phyloP scores from a whole-genome alignment of 2,797 vertebrate species.

The Numenius phaeopus region DNA sequence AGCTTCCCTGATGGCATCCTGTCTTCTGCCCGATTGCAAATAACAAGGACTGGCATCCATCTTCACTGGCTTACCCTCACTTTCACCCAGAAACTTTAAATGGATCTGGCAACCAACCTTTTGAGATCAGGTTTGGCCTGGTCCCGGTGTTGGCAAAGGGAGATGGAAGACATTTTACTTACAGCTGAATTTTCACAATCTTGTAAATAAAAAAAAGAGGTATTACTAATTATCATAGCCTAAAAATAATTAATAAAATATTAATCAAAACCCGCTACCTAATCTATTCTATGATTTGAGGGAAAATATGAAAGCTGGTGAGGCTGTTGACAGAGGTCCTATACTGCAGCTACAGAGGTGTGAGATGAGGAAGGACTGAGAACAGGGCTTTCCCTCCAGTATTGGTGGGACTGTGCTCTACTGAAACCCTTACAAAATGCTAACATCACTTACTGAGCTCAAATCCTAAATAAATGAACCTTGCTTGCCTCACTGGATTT shows the following conservation, averaged over 20 bases:
- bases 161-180: not conserved
- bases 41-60: conserved; percentile 3
- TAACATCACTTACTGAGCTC: not conserved
- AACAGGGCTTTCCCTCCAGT: not conserved
- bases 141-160: rapidly evolving
- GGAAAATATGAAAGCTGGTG: not conserved
- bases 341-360: not conserved
- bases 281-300: not conserved
- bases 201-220: not conserved
- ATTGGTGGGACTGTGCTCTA: not conserved
- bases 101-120: not conserved
- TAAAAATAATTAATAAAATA: not conserved
- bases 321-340: not conserved
- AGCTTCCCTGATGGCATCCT: conserved; percentile 8
- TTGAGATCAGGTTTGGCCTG: not conserved
- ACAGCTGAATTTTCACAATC: not conserved
- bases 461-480: not conserved
- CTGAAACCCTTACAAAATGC: not conserved
- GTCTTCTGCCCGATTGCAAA: not conserved
- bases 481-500: not conserved
- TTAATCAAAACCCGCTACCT: not conserved
- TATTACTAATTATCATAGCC: not conserved
- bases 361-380: not conserved
- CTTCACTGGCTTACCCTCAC: conserved; percentile 5
- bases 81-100: conserved; percentile 26